Conservation (phyloP, 2,797 vertebrate genomes). For the Miichthys miiuy region DNA sequence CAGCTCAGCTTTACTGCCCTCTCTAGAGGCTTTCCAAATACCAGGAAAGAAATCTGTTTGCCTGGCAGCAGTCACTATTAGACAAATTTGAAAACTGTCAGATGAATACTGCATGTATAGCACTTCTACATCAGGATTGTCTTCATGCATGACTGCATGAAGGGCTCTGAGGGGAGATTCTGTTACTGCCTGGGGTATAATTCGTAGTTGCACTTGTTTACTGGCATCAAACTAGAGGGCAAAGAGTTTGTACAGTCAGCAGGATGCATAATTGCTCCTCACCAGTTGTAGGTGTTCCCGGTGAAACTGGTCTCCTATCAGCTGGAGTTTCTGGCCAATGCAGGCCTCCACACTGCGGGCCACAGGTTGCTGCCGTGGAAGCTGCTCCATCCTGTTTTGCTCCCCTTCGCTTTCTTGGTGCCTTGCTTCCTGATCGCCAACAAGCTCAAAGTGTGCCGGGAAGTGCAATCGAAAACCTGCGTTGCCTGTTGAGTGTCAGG, state of each 20-base stretch:
- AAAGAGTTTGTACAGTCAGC: constrained; percentile 30
- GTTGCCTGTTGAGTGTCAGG: constrained; percentile 80
- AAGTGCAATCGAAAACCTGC: constrained; percentile 87
- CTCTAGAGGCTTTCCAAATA: constrained; percentile 1
- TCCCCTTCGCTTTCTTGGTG: constrained; percentile 62
- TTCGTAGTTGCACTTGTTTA: constrained; percentile 22
- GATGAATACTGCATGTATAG: background rate
- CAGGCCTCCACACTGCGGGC: constrained; percentile 80
- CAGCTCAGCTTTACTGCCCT: background rate
- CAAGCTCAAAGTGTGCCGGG: constrained; percentile 79
- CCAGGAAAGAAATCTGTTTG: background rate
- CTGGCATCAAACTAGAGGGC: constrained; percentile 24
- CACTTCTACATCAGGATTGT: background rate
- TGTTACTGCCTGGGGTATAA: background rate
- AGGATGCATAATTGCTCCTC: constrained; percentile 58
- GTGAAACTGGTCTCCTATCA: constrained; percentile 89
- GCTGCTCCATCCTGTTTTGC: constrained; percentile 71
- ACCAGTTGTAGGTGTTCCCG: constrained; percentile 86
- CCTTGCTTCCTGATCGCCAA: constrained; percentile 69
- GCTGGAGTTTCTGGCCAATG: constrained; percentile 88
- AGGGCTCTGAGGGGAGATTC: background rate
- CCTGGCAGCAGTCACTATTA: constrained; percentile 1
- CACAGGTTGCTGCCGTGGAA: constrained; percentile 65
- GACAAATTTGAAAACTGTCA: no score
- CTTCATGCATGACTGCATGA: constrained; percentile 6